Percentiles rank a stretch among this genome's conserved stretches.
Evolutionary conservation across 2,113 vertebrate genomes (phyloP).

Genomic region (Perognathus longimembris): DNA sequence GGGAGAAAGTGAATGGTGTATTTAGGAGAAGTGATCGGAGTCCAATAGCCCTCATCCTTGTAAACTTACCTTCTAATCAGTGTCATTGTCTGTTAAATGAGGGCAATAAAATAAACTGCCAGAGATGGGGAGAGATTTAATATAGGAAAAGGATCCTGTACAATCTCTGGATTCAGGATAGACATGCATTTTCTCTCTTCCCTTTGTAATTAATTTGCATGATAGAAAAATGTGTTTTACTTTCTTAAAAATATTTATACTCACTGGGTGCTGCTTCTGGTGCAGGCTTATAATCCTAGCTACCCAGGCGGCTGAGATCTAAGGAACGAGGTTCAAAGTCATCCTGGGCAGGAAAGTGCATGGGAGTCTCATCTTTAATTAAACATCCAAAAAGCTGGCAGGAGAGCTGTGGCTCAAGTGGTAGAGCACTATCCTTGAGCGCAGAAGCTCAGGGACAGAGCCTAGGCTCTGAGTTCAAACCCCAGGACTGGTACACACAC

Average conservation of each 20-base stretch:
- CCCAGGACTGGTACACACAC: no score
- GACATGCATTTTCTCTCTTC: not conserved
- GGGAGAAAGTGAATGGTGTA: not conserved
- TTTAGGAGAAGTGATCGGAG: not conserved
- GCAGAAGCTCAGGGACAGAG: no score
- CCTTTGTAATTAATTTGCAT: slow-evolving; percentile 22
- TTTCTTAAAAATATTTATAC: slow-evolving; percentile 19
- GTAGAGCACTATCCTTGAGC: no score
- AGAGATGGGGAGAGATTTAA: not conserved
- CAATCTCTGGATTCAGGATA: not conserved
- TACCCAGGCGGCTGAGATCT: no score
- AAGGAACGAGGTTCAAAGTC: no score
- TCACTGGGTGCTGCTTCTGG: no score
- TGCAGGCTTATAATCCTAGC: no score
- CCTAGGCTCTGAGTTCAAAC: no score
- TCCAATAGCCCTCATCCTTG: not conserved
- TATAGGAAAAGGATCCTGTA: not conserved
- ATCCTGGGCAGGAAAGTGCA: no score
- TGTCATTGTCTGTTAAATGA: slow-evolving; percentile 38
- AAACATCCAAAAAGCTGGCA: no score
- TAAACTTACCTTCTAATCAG: not conserved
- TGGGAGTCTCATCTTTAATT: no score
- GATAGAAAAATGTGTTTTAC: not conserved
- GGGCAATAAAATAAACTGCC: not conserved
- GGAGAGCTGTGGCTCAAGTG: no score